Percentiles rank a stretch among this genome's conserved stretches.
Evolutionary conservation across 2,797 vertebrate genomes (phyloP).

Genomic region (Parauchenoglanis punctatus): DNA sequence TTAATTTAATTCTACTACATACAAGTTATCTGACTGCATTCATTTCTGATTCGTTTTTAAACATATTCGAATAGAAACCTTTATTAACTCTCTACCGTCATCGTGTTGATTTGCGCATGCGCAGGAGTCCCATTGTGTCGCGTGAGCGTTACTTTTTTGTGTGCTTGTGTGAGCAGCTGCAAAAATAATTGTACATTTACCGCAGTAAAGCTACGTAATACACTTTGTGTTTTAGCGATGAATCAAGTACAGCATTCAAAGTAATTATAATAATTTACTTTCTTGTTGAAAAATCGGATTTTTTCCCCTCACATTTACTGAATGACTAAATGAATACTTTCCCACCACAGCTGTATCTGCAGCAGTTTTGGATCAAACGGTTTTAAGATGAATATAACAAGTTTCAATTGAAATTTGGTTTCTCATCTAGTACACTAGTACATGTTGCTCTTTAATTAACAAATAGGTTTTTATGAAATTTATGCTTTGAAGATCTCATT

Average conservation of each 20-base stretch:
- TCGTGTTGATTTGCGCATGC: not conserved
- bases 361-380: not conserved
- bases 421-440: not conserved
- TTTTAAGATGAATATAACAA: not conserved
- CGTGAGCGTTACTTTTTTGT: not conserved
- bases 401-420: not conserved
- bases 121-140: no score
- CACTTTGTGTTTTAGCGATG: not conserved
- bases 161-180: not conserved
- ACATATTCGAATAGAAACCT: not conserved
- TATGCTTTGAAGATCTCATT: not conserved
- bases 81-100: not conserved
- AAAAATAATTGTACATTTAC: slow-evolving; percentile 4
- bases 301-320: not conserved
- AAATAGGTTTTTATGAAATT: not conserved
- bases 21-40: not conserved
- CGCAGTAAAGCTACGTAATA: not conserved
- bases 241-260: not conserved
- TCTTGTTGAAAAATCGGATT: not conserved
- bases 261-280: not conserved
- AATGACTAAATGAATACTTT: not conserved
- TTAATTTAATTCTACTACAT: not conserved
- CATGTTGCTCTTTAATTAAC: not conserved
- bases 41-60: not conserved
- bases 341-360: not conserved